Conservation (phyloP, 2,888 invertebrate species). For the Linnaemya vulpina region DNA sequence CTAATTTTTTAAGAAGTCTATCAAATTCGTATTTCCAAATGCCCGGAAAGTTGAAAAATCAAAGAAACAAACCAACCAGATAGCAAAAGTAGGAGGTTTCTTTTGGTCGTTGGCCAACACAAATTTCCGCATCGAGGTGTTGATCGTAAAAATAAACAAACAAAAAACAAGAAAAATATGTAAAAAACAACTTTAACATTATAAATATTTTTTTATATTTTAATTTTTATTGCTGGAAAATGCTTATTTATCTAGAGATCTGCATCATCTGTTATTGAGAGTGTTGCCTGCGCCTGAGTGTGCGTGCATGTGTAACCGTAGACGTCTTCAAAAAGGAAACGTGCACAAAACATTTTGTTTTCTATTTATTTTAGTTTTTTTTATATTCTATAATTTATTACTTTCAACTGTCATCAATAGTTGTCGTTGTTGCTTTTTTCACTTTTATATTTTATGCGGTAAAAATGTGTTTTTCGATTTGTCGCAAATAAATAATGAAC, state of each 20-base stretch:
- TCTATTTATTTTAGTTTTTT: constrained; percentile 36
- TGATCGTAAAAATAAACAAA: constrained; percentile 44
- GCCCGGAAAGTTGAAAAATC: constrained; percentile 22
- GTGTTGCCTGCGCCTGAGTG: constrained; percentile 8
- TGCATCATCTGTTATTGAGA: constrained; percentile 65
- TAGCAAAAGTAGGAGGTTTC: constrained; percentile 57
- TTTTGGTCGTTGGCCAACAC: constrained; percentile 66
- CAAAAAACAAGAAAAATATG: background rate
- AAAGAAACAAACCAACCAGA: background rate
- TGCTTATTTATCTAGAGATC: constrained; percentile 61
- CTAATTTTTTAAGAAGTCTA: background rate
- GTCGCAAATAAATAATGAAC: constrained; percentile 59
- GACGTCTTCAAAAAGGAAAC: constrained; percentile 72
- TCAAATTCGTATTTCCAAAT: constrained; percentile 32
- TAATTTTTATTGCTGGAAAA: constrained; percentile 45
- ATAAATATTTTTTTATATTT: background rate
- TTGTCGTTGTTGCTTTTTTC: constrained; percentile 60
- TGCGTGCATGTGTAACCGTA: constrained; percentile 49
- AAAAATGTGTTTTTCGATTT: constrained; percentile 63
- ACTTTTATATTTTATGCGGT: constrained; percentile 54
- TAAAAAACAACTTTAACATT: constrained; percentile 36
- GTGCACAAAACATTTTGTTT: constrained; percentile 56
- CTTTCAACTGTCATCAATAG: constrained; percentile 72
- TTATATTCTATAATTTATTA: constrained; percentile 69
- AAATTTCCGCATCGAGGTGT: constrained; percentile 66